Evolutionary conservation across 2,888 invertebrate species (phyloP), one percentile per base, ranked within the genome.

Genomic region (Drosophila cyrtoloma): DNA sequence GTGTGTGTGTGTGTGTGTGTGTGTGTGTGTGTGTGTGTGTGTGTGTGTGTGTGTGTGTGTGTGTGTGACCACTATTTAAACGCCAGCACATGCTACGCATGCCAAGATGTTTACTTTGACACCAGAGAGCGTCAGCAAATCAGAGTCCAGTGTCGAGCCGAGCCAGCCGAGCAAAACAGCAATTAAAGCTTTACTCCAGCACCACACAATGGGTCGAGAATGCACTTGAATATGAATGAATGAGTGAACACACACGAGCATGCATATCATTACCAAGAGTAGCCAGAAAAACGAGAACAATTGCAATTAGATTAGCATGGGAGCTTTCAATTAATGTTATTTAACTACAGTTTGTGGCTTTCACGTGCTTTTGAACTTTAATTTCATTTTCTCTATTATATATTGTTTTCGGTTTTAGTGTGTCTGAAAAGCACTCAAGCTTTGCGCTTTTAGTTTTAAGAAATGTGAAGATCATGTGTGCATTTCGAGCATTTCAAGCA

Each of bases 51-150:
- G n/a, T 28, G 35, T 59, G 12, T 51, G 16, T 28, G 28, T 53
- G 39, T 22, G 42, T 57, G 37, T 0, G 79, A 68, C 74, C 74
- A 73, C 58, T 78, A 78, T 78, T 73, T 77, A 78, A 78, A 69
- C 62, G 73, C 64, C 58, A 62, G 69, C 78, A 77, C 78, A 77
- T 77, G 68, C 63, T 72, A 44, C 28, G 71, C 60, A 67, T 79
- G 81, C 60, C 57, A 81, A 71, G 75, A 67, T 82, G 86, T 83
- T 82, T 79, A 67, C 81, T 71, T 81, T 73, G 66, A 67, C 86
- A 71, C 86, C 66, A 58, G 70, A 69, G 53, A 71, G 52, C 66
- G 26, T 52, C 64, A 50, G 37, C 30, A 26, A 30, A 55, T 58
- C 56, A 44, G 55, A 10, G 61, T 9, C 47, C 22, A 26, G 9